Evolutionary conservation across 2,797 vertebrate species (phyloP).

Genomic region (Discoglossus pictus): DNA sequence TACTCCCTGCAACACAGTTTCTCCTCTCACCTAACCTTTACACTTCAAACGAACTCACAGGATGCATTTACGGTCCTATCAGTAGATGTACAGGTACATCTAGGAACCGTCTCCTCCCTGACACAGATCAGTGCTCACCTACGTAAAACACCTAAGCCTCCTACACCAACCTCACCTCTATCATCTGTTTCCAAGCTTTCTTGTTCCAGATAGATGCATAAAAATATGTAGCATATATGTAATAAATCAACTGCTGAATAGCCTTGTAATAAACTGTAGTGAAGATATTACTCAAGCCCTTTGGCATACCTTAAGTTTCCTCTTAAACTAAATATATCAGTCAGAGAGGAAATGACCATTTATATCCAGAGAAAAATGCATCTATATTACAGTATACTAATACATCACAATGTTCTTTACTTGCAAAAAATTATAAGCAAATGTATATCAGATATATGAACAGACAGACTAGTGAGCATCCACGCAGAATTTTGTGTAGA

Average conservation of each 20-base stretch:
- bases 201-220: conserved; percentile 12
- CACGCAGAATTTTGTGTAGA: too few relatives aligned
- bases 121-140: conserved; percentile 11
- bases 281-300: background rate
- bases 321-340: background rate
- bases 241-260: conserved; percentile 5
- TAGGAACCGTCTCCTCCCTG: conserved; percentile 39
- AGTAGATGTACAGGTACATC: conserved; percentile 41
- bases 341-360: background rate
- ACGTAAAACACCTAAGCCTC: conserved; percentile 32
- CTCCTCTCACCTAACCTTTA: conserved; percentile 1
- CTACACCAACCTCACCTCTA: conserved; percentile 29
- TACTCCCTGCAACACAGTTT: conserved; percentile 6
- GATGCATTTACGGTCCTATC: conserved; percentile 16
- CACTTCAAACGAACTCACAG: background rate
- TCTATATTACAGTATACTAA: too few relatives aligned
- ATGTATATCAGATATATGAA: too few relatives aligned
- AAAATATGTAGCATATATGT: conserved; percentile 4
- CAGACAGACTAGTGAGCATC: too few relatives aligned
- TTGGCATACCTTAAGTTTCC: background rate
- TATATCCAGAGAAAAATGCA: too few relatives aligned
- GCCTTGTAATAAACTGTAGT: background rate
- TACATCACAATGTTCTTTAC: too few relatives aligned
- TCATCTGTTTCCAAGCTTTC: conserved; percentile 25
- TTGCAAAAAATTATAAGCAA: too few relatives aligned